Percentiles rank a stretch among this genome's conserved stretches.
phyloP scores from a whole-genome alignment of 1,140 invertebrate species.

The Zaprionus camerounensis region DNA sequence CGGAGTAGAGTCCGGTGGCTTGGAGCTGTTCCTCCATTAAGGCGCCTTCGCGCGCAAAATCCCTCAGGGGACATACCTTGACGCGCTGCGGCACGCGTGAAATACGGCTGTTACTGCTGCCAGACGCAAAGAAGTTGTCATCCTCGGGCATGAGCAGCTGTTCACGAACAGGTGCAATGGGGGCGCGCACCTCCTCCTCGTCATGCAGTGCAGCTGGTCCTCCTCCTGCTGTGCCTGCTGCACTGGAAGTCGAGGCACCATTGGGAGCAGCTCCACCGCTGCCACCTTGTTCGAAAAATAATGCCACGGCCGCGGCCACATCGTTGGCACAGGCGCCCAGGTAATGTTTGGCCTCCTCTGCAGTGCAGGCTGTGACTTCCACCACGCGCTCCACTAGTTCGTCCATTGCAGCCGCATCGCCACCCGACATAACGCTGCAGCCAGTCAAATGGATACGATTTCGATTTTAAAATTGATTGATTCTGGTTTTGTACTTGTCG shows the following conservation, averaged over 20 bases:
- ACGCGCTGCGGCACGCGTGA: constrained; percentile 62
- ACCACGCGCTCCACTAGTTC: constrained; percentile 68
- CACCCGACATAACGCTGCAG: constrained; percentile 55
- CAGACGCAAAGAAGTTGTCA: constrained; percentile 79
- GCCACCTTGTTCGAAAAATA: constrained; percentile 74
- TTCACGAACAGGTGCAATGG: constrained; percentile 78
- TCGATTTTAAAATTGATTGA: neutral
- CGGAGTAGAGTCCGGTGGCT: constrained; percentile 64
- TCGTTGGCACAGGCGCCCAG: constrained; percentile 74
- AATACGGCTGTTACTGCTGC: constrained; percentile 50
- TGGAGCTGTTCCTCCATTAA: constrained; percentile 80
- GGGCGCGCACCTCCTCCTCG: constrained; percentile 79
- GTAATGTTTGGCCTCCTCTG: constrained; percentile 73
- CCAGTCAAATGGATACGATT: constrained; percentile 11
- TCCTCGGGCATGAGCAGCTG: constrained; percentile 81
- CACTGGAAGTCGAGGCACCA: constrained; percentile 25
- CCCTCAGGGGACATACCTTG: constrained; percentile 77
- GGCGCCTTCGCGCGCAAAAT: constrained; percentile 78
- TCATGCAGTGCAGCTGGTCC: constrained; percentile 18
- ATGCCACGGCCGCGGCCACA: constrained; percentile 75
- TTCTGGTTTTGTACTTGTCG: constrained; percentile 1
- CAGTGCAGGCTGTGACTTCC: constrained; percentile 72
- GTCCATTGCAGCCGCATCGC: constrained; percentile 52
- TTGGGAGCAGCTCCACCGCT: constrained; percentile 15
- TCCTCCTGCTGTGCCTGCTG: neutral